Base-by-base conservation (phyloP, 1,140 invertebrate species). In the Venustaconcha ellipsiformis region DNA sequence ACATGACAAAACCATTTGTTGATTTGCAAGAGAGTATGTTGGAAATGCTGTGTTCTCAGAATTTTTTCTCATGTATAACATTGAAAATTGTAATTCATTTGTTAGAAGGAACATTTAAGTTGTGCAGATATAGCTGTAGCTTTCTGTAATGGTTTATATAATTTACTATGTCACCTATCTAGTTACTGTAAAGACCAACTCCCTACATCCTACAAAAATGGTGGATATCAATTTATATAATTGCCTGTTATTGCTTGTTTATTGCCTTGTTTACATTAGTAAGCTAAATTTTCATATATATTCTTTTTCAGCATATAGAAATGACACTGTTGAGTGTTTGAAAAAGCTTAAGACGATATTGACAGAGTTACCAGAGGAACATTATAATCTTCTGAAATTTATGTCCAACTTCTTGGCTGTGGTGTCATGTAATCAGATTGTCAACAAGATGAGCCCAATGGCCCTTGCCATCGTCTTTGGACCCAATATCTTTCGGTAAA, bases 381-480 rank as follows among this genome's bases (percentile, higher is more conserved):
- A 90, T 74, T 89, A 87, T 78, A 81, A 85, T 66, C 80, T 90
- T 20, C 81, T 91, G 26, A 90, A 89, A 60, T 91, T 89, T 78
- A 78, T 91, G 48, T 71, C 80, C 15, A 79, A 80, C n/a, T 90
- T 91, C 74, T 81, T 91, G 58, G 84, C 86, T 6, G 79, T 86
- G 67, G 87, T 91, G n/a, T 80, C 88, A 15, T 81, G 86, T 37
- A 81, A 88, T 69, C 87, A 91, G 70, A 74, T 78, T 26, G 73
- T 78, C 30, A 91, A 91, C 76, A 88, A 90, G 76, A 91, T 91
- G 91, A 86, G 83, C 63, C 83, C 90, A 18, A 86, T 88, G 73
- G 85, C 89, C 30, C 76, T 91, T 23, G 90, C 88, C 48, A 91
- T 91, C 70, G 88, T 91, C 17, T 91, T 91, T 86, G 91, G 90